A percentile compares a stretch with the other conserved stretches of the same genome.
Evolutionary conservation across 1,140 invertebrate genomes (phyloP).

Genomic region (Wasmannia auropunctata): DNA sequence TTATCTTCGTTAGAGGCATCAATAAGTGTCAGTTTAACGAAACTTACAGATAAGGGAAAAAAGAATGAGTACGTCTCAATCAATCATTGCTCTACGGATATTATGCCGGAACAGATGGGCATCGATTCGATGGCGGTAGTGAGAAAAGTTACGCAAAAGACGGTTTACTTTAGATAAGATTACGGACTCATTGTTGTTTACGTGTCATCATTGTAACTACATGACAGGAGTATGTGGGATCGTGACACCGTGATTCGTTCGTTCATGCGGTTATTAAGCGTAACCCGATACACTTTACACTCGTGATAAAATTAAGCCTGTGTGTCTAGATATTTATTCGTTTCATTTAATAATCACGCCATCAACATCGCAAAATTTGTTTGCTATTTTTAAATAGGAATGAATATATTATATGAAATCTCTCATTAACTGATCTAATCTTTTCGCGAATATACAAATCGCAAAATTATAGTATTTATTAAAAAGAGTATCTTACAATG

Average conservation of each 20-base stretch:
- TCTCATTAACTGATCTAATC: neutral
- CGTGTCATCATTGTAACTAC: conserved; percentile 35
- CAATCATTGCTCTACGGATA: neutral
- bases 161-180: conserved; percentile 48
- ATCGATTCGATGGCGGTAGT: neutral
- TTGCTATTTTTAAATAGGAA: neutral
- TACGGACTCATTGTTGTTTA: conserved; percentile 20
- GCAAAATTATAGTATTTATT: neutral
- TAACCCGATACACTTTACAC: conserved; percentile 19
- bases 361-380: neutral
- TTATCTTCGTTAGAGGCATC: neutral
- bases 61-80: neutral
- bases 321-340: neutral
- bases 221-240: conserved; percentile 19
- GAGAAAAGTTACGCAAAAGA: conserved; percentile 20
- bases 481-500: neutral
- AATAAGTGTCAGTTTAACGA: neutral
- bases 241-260: conserved; percentile 29
- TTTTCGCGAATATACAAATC: neutral
- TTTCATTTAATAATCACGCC: neutral
- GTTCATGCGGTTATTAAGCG: conserved; percentile 35
- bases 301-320: neutral
- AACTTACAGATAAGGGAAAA: neutral
- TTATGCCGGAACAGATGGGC: neutral
- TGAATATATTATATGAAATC: neutral